A percentile compares a stretch with the other conserved stretches of the same genome.
These are phyloP conservation scores for Acanthococcus lagerstroemiae DNA, from an alignment of 2,888 invertebrate species.

Conservation along the genomic window DNA sequence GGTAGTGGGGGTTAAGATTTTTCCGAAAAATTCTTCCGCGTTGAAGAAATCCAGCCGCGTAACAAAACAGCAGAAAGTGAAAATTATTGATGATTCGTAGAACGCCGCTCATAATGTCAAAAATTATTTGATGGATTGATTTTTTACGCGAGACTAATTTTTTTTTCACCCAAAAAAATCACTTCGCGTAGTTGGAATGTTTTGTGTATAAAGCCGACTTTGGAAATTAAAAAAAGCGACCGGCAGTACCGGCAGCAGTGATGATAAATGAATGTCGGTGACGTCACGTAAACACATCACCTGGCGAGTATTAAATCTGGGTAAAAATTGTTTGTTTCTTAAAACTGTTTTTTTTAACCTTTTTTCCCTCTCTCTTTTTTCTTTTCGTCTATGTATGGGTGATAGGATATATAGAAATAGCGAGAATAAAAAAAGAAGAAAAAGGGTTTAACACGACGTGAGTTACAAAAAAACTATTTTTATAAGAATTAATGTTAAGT, in stretches of 20 bases:
- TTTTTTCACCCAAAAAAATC: slow-evolving; percentile 23
- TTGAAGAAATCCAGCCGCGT: slow-evolving; percentile 17
- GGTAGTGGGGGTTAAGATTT: slow-evolving; percentile 19
- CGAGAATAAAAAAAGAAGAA: background rate
- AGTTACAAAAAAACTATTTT: slow-evolving; percentile 13
- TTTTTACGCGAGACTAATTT: slow-evolving; percentile 29
- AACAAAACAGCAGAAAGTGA: slow-evolving; percentile 26
- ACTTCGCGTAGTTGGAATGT: slow-evolving; percentile 28
- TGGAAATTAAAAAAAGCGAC: slow-evolving; percentile 16
- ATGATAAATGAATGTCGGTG: slow-evolving; percentile 28
- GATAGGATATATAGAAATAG: slow-evolving; percentile 8
- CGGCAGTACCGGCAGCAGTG: slow-evolving; percentile 2
- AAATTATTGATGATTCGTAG: slow-evolving; percentile 27
- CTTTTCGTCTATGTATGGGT: background rate
- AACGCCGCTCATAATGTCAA: slow-evolving; percentile 28
- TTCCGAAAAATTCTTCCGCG: slow-evolving; percentile 20
- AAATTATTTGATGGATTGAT: slow-evolving; percentile 29
- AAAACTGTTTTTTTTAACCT: slow-evolving; percentile 9
- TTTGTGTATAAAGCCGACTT: slow-evolving; percentile 18
- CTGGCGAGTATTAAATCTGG: slow-evolving; percentile 29
- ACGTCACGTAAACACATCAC: slow-evolving; percentile 30
- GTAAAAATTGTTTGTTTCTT: slow-evolving; percentile 27
- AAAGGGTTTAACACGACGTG: slow-evolving; percentile 17
- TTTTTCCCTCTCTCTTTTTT: background rate
- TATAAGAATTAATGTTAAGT: slow-evolving; percentile 20